Evolutionary conservation across 1,140 invertebrate genomes (phyloP), one percentile per base, ranked within the genome.

Genomic region (Caenorhabditis remanei): DNA sequence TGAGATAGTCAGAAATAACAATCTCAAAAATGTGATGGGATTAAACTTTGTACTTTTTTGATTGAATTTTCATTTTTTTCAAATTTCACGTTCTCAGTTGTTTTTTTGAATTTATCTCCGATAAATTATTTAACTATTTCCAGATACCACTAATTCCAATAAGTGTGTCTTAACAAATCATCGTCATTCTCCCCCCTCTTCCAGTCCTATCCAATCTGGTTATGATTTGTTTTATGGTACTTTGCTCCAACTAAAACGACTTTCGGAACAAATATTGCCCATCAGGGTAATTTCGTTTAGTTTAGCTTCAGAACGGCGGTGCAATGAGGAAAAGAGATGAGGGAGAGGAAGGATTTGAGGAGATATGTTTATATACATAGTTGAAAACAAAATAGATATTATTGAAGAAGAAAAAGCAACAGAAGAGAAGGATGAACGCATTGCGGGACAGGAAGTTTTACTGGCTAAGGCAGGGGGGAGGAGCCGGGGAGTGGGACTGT

Each of bases 201-300:
- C 61, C 40, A 40, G 19, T 14, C n/a, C n/a, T 71, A 79, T 79
- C 21, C 3, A 50, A 79, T 79, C 46, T 79, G 71, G 71, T 50
- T 79, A 79, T 79, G 46, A 79, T 79, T 79, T 53, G n/a, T 53
- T 79, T 79, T 48, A 79, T 79, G 71, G 71, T 46, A 79, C 71
- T 79, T 41, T 79, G 43, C 71, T 24, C 14, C 46, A 9, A 71
- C 24, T 5, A 13, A 79, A 79, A 79, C 46, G 65, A 32, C 46
- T 79, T 79, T 79, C 46, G 71, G 46, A 24, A 79, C 46, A n/a
- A 79, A 50, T 50, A n/a, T n/a, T 43, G 71, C 41, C 41, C 24
- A 65, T 43, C 40, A 16, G 65, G 65, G 65, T 71, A 71, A 71
- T 71, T 71, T 71, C 11, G 46, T 79, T 50, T 79, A 21, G 13